These are phyloP conservation scores for Cathartes aura DNA, from an alignment of 2,113 vertebrate species.

Conservation along the genomic window DNA sequence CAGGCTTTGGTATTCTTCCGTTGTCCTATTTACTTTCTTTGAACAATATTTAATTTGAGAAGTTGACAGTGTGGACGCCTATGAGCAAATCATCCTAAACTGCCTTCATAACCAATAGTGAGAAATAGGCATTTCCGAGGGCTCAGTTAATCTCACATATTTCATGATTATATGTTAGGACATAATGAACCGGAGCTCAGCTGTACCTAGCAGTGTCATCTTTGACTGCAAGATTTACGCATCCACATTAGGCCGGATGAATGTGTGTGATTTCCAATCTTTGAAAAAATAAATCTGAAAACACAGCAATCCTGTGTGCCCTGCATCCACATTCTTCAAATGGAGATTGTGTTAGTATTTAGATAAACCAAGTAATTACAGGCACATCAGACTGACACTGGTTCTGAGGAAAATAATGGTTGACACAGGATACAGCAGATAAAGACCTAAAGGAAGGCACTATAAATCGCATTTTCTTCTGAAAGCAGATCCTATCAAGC, in stretches of 20 bases:
- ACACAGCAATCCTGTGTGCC: background rate
- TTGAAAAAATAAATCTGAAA: conserved; percentile 8
- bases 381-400: background rate
- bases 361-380: background rate
- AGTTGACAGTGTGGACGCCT: background rate
- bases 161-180: background rate
- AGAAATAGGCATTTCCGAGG: background rate
- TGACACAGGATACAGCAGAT: background rate
- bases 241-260: background rate
- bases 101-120: background rate
- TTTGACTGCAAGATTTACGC: background rate
- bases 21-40: background rate
- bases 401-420: background rate
- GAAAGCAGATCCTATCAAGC: background rate
- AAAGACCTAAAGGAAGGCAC: background rate
- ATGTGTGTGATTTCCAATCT: background rate
- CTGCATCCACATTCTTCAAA: background rate
- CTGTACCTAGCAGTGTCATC: background rate
- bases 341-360: background rate
- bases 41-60: conserved; percentile 5
- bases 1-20: background rate
- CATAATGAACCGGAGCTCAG: background rate
- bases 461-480: background rate
- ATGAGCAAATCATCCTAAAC: conserved; percentile 16
- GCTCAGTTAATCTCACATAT: background rate